phyloP scores from a whole-genome alignment of 2,888 invertebrate species.

The Dicranocentrus wangi region DNA sequence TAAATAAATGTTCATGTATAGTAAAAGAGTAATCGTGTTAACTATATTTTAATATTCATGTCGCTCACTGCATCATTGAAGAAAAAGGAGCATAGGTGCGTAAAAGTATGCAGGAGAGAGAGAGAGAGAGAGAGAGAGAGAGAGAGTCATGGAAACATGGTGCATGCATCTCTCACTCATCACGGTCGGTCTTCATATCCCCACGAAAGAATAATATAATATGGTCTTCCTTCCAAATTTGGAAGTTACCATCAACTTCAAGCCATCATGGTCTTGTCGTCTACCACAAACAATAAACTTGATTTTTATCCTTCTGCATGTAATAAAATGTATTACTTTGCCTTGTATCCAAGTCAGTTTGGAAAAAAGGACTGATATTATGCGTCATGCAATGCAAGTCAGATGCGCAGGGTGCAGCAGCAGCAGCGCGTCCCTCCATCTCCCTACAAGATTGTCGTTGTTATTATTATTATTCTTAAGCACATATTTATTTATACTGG shows the following conservation, averaged over 20 bases:
- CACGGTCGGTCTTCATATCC: slow-evolving; percentile 19
- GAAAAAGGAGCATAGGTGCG: too few relatives aligned
- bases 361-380: slow-evolving; percentile 27
- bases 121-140: not conserved
- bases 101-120: not conserved
- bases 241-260: slow-evolving; percentile 56
- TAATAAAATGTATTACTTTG: slow-evolving; percentile 59
- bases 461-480: not conserved
- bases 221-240: slow-evolving; percentile 52
- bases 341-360: slow-evolving; percentile 46
- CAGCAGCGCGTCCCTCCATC: too few relatives aligned
- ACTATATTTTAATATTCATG: not conserved
- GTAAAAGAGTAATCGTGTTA: too few relatives aligned
- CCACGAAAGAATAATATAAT: slow-evolving; percentile 37
- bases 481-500: not conserved
- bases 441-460: not conserved
- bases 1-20: too few relatives aligned
- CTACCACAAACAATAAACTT: slow-evolving; percentile 57
- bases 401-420: slow-evolving; percentile 44
- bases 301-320: slow-evolving; percentile 57
- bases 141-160: slow-evolving; percentile 23
- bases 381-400: slow-evolving; percentile 2
- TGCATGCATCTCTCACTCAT: slow-evolving; percentile 5
- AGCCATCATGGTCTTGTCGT: slow-evolving; percentile 52
- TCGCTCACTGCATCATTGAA: not conserved